Base-by-base conservation (phyloP, 1,140 invertebrate species). In the Yoshiicerus persimilis region DNA sequence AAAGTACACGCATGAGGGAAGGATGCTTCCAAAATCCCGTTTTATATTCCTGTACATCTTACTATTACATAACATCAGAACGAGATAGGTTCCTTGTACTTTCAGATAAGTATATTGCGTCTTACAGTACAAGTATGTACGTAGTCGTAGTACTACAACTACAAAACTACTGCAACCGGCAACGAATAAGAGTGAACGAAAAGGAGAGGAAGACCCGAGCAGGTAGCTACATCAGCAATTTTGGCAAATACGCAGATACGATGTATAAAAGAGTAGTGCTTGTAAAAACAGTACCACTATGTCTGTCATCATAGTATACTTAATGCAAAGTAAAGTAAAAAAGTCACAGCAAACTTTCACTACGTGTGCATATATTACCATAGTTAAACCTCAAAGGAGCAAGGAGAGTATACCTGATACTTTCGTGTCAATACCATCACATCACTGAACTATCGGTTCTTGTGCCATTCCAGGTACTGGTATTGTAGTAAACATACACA, bases 271-370 rank as follows among this genome's bases (percentile, higher is more conserved):
- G n/a, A n/a, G n/a, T 23, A 23, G 62, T 16, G 41, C 66, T 38
- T 23, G 75, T 80, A 80, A 80, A 47, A 38, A 80, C 75, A 80
- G 20, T 80, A 34, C 16, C 10, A 16, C 25, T 70, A 80, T 36
- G 23, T 70, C 64, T 70, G 11, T 30, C 27, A 11, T 80, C 32
- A 4, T 4, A 23, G 23, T 77, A 36, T 38, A 38, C 5, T 38
- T 80, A 80, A 11, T 70, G 38, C 32, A 80, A 80, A 80, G 75
- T 80, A 36, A 36, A 77, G 70, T 77, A 80, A 80, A 36, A 80
- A 80, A 80, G 75, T 80, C 75, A 70, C 75, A 34, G 75, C 32
- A 80, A 80, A 80, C 75, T 80, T 80, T 80, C 75, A 80, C 75
- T 34, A 80, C 75, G 75, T 80, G 75, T 38, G 75, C 75, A 80